Conservation (phyloP, 2,797 vertebrate species). For the Leontocebus nigricollis region DNA sequence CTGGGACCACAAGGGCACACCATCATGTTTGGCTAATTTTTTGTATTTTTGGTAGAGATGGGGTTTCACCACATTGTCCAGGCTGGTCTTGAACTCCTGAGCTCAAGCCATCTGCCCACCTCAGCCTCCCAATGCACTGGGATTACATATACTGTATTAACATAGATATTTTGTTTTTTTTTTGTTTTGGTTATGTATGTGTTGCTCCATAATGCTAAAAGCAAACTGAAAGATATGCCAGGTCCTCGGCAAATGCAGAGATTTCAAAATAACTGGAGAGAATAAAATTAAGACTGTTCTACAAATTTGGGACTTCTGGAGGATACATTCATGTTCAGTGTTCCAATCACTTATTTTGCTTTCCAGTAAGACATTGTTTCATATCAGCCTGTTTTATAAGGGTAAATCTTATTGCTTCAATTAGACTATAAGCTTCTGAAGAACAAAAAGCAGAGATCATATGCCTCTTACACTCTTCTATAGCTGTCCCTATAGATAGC, state of each 20-base stretch:
- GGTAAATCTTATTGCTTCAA: neutral
- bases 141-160: neutral
- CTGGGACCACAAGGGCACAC: neutral
- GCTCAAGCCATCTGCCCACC: neutral
- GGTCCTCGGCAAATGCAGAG: neutral
- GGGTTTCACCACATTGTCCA: neutral
- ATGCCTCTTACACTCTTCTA: neutral
- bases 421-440: neutral
- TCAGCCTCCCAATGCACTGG: neutral
- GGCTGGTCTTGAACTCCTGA: neutral
- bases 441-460: constrained; percentile 17
- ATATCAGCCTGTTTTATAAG: neutral
- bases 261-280: neutral
- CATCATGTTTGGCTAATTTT: neutral
- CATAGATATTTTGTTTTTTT: neutral
- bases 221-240: neutral
- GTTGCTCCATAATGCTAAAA: neutral
- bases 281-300: neutral
- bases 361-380: neutral
- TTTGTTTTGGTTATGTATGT: neutral
- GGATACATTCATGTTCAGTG: neutral
- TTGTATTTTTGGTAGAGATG: neutral
- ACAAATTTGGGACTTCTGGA: neutral
- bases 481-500: neutral
- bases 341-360: neutral